phyloP scores from a whole-genome alignment of 2,113 vertebrate species.

The Sinosuthora webbiana region DNA sequence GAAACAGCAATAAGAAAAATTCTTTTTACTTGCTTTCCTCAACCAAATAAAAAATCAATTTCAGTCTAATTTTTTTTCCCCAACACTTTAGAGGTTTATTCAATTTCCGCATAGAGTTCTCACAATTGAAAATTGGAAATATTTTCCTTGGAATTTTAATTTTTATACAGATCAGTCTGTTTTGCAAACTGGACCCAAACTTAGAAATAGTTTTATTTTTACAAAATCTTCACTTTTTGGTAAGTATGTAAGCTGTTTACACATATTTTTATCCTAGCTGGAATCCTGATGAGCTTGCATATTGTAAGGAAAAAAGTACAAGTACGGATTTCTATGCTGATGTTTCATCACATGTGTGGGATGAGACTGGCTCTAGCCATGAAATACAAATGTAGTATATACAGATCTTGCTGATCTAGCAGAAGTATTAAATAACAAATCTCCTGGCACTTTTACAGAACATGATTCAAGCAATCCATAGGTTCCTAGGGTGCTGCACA shows the following conservation, averaged over 20 bases:
- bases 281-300: background rate
- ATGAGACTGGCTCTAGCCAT: background rate
- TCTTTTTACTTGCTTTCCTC: background rate
- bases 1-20: background rate
- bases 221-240: background rate
- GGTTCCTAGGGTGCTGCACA: conserved; percentile 4
- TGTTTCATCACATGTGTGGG: conserved; percentile 23
- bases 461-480: background rate
- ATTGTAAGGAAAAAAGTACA: background rate
- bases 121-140: background rate
- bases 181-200: background rate
- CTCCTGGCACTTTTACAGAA: background rate
- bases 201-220: background rate
- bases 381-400: background rate
- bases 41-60: background rate
- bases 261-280: background rate
- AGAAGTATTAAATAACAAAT: conserved; percentile 3
- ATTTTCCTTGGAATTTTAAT: background rate
- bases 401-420: conserved; percentile 4
- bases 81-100: background rate
- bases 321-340: background rate
- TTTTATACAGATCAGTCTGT: background rate
- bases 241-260: background rate
- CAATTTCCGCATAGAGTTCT: background rate
- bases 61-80: background rate